phyloP scores from a whole-genome alignment of 2,113 vertebrate genomes.

The Sphaerodactylus townsendi region DNA sequence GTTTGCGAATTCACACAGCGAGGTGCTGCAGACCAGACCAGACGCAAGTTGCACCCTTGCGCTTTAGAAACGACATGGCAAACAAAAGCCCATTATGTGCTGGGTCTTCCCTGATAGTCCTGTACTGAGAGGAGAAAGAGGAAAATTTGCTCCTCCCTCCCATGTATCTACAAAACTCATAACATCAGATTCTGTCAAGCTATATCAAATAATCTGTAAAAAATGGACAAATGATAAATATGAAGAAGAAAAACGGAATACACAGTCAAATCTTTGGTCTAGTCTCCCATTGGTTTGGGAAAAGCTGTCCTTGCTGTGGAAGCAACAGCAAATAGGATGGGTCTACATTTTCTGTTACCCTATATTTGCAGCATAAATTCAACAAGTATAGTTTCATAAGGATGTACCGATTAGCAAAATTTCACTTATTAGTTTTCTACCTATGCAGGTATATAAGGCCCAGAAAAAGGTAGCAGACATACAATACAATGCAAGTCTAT shows the following conservation, averaged over 20 bases:
- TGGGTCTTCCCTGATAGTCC: neutral
- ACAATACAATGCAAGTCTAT: neutral
- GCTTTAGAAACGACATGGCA: neutral
- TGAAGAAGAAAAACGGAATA: neutral
- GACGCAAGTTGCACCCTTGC: no score
- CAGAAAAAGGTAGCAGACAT: neutral
- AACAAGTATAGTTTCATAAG: neutral
- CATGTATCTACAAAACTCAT: neutral
- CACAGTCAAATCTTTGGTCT: neutral
- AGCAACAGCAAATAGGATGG: no score
- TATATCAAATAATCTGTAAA: neutral
- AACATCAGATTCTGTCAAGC: neutral
- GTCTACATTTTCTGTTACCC: no score
- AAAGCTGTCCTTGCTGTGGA: no score
- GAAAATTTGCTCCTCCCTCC: neutral
- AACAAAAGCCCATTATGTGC: neutral
- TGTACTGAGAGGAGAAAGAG: neutral
- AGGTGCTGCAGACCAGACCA: no score
- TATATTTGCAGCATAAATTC: neutral
- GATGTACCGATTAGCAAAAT: neutral
- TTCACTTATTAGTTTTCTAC: neutral
- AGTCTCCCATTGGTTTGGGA: no score
- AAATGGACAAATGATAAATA: neutral
- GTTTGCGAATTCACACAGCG: no score
- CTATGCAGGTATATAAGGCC: neutral